Evolutionary conservation across 1,140 invertebrate species (phyloP), one percentile per base, ranked within the genome.

Genomic region (Prorops nasuta): DNA sequence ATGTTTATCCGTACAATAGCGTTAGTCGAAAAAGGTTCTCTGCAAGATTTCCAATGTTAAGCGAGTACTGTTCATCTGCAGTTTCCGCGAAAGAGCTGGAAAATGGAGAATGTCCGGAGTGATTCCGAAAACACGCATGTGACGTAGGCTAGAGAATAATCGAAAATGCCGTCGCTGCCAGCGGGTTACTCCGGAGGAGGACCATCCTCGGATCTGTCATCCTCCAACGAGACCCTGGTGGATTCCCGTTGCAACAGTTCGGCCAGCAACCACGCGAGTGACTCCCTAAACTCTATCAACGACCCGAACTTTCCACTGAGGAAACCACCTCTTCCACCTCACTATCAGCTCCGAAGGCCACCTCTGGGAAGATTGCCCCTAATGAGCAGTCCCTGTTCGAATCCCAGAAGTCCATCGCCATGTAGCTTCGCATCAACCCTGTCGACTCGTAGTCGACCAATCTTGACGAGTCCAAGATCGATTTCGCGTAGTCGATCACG

Each of bases 111-210:
- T n/a, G n/a, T n/a, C n/a, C n/a, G n/a, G n/a, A n/a, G n/a, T n/a
- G n/a, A n/a, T n/a, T n/a, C n/a, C n/a, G n/a, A n/a, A n/a, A n/a
- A n/a, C n/a, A n/a, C n/a, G n/a, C n/a, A n/a, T n/a, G n/a, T n/a
- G n/a, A n/a, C n/a, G n/a, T n/a, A n/a, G n/a, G n/a, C n/a, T n/a
- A n/a, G n/a, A n/a, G n/a, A 21, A 3, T 22, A 19, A 4, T 3
- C 15, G 16, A 52, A 56, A 24, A 67, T 67, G 65, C 65, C 65
- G 1, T 63, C 64, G 16, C 16, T 64, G 4, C 65, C 65, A 24
- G 56, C 37, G 1, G 49, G 35, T 3, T 64, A 66, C 16, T 37
- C 51, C 1, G 17, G 14, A 15, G 8, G 44, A 3, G 17, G 21
- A 14, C 20, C 51, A 3, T 40, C 43, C 12, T 12, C 24, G 9